Evolutionary conservation across 2,797 vertebrate species (phyloP).

Genomic region (Pseudopleuronectes americanus): DNA sequence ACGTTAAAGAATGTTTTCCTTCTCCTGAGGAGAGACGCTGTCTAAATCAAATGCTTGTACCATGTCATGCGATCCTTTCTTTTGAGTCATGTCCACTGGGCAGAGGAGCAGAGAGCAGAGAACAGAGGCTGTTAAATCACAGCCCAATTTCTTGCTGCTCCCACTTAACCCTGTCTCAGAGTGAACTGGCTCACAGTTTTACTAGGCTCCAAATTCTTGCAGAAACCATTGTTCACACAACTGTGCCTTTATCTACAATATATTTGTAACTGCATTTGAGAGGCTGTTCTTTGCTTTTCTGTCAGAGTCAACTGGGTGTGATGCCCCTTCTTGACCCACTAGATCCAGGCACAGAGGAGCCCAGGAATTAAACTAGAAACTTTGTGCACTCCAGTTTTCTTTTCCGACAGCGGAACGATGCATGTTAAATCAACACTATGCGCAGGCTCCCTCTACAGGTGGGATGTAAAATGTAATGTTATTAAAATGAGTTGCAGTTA

Average conservation of each 20-base stretch:
- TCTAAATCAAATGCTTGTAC: too few species aligned
- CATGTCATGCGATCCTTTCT: too few species aligned
- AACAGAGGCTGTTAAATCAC: conserved; percentile 61
- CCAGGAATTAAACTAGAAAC: background rate
- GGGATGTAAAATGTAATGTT: too few species aligned
- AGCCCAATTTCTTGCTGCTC: conserved; percentile 39
- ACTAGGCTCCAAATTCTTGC: background rate
- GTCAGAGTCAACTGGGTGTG: background rate
- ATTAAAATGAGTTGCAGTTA: too few species aligned
- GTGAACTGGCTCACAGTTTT: conserved; percentile 57
- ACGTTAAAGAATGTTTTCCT: too few species aligned
- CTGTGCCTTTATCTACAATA: conserved; percentile 4
- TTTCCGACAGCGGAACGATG: too few species aligned
- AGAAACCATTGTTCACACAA: conserved; percentile 21
- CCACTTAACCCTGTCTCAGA: conserved; percentile 46
- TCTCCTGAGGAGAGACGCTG: too few species aligned
- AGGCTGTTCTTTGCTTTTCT: background rate
- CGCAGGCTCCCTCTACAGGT: too few species aligned
- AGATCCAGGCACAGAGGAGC: background rate
- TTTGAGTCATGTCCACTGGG: conserved; percentile 59
- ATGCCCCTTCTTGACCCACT: background rate
- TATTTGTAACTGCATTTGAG: background rate
- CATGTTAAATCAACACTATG: too few species aligned
- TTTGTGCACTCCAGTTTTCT: background rate
- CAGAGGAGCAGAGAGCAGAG: conserved; percentile 57